Evolutionary conservation across 2,797 vertebrate genomes (phyloP).

Genomic region (Sebastes cheni): DNA sequence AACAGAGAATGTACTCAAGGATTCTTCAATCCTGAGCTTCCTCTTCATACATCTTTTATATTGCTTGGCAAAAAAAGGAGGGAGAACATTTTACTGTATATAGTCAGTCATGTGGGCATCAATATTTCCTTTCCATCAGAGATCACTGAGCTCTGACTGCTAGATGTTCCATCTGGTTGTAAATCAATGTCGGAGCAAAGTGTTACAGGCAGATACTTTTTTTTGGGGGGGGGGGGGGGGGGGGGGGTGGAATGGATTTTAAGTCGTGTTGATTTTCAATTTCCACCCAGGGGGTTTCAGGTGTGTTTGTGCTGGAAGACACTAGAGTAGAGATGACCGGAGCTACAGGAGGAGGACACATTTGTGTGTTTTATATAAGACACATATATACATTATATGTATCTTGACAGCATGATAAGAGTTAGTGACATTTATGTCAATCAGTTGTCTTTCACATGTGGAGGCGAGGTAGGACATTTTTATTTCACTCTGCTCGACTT

Average conservation of each 20-base stretch:
- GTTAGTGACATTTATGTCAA: not conserved
- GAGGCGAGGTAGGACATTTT: not conserved
- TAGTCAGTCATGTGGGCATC: slow-evolving; percentile 35
- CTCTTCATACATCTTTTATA: slow-evolving; percentile 24
- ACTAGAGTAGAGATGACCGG: not conserved
- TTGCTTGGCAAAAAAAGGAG: slow-evolving; percentile 1
- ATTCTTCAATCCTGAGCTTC: not conserved
- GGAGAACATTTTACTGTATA: not conserved
- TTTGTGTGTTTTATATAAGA: not conserved
- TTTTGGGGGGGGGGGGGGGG: not conserved
- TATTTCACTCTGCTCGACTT: slow-evolving; percentile 4
- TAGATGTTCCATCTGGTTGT: slow-evolving; percentile 36
- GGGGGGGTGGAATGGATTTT: slow-evolving; percentile 1
- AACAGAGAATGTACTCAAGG: slow-evolving; percentile 23
- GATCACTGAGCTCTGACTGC: slow-evolving; percentile 51
- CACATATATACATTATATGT: not conserved
- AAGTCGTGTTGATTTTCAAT: slow-evolving; percentile 43
- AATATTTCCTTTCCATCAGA: slow-evolving; percentile 61
- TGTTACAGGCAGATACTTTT: slow-evolving; percentile 26
- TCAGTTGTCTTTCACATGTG: not conserved
- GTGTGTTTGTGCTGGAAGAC: not conserved
- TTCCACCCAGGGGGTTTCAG: not conserved
- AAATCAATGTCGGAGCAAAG: slow-evolving; percentile 44
- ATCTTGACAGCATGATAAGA: not conserved
- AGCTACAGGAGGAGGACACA: not conserved